Evolutionary conservation across 2,113 vertebrate species (phyloP).

Genomic region (Daboia siamensis): DNA sequence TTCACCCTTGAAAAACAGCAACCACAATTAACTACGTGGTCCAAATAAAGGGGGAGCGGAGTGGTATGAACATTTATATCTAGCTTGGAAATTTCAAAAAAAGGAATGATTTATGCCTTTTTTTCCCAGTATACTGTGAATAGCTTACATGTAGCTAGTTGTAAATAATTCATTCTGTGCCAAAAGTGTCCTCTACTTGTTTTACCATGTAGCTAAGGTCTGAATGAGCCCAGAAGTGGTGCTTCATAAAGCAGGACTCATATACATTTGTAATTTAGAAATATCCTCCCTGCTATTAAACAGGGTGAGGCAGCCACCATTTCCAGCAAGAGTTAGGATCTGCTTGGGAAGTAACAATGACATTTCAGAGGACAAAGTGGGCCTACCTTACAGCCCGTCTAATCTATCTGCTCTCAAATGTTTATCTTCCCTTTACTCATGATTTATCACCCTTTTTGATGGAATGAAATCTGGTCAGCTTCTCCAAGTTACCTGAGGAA

Average conservation of each 20-base stretch:
- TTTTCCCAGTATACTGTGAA: not conserved
- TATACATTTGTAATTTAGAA: not conserved
- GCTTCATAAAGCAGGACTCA: not conserved
- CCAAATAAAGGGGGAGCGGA: not conserved
- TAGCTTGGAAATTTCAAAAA: constrained; percentile 13
- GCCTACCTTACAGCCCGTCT: not conserved
- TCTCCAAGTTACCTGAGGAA: not conserved
- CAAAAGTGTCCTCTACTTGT: not conserved
- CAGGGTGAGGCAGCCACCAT: not conserved
- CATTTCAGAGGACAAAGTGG: not conserved
- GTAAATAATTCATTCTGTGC: not conserved
- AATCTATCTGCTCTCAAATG: not conserved
- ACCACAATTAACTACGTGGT: not conserved
- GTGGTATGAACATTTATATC: not conserved
- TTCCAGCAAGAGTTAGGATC: not conserved
- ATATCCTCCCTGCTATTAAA: not conserved
- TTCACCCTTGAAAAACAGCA: not conserved
- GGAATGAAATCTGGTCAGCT: not conserved
- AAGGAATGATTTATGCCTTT: not conserved
- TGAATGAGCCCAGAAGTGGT: not conserved
- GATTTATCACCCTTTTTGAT: not conserved
- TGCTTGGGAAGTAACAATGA: not conserved
- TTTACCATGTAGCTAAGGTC: not conserved
- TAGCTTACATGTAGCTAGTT: not conserved
- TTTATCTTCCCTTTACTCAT: not conserved